A percentile compares a stretch with the other conserved stretches of the same genome.
Evolutionary conservation across 2,113 vertebrate genomes (phyloP).

Genomic region (Mastomys coucha): DNA sequence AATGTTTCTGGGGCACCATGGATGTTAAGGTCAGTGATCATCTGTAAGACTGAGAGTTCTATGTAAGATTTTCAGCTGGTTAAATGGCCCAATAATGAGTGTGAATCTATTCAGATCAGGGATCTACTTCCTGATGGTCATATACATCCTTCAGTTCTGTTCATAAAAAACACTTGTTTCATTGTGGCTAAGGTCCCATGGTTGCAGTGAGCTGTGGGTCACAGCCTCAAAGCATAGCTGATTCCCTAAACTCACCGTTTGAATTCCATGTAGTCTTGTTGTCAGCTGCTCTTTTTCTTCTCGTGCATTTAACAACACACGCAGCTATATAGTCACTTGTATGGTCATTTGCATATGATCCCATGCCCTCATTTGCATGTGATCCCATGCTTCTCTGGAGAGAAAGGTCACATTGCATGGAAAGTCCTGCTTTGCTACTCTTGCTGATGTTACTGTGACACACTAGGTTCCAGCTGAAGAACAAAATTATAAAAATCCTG

Average conservation of each 20-base stretch:
- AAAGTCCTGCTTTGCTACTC: not conserved
- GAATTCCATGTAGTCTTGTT: not conserved
- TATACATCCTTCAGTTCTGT: not conserved
- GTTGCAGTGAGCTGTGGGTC: not conserved
- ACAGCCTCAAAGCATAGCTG: not conserved
- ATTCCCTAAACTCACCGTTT: not conserved
- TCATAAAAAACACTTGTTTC: not conserved
- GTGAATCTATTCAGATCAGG: not conserved
- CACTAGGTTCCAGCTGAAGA: not conserved
- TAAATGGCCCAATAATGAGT: not conserved
- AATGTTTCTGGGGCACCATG: not conserved
- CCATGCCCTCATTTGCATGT: not conserved
- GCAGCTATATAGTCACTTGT: not conserved
- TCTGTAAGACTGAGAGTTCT: not conserved
- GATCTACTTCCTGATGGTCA: not conserved
- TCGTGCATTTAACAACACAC: not conserved
- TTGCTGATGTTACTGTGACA: not conserved
- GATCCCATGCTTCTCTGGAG: not conserved
- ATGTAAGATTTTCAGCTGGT: not conserved
- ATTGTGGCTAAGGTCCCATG: not conserved
- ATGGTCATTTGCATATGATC: not conserved
- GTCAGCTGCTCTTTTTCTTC: not conserved
- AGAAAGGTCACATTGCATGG: not conserved
- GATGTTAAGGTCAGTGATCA: not conserved
- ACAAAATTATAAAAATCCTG: not conserved